These are phyloP conservation scores for Hippoglossus stenolepis DNA, from an alignment of 2,113 vertebrate species.

Conservation along the genomic window DNA sequence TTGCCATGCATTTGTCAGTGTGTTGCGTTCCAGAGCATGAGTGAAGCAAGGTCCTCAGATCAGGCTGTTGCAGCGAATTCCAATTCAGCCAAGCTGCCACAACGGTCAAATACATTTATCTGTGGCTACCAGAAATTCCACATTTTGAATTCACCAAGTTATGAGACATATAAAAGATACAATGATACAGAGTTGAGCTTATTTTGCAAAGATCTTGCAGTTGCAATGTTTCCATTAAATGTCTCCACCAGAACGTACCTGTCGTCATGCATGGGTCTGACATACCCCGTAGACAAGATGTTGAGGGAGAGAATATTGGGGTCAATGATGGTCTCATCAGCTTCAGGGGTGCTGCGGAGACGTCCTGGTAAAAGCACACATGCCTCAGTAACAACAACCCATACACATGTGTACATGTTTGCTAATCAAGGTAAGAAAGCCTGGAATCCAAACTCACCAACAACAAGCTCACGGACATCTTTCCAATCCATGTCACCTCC, in stretches of 20 bases:
- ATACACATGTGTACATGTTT: not conserved
- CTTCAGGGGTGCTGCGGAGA: conserved; percentile 93
- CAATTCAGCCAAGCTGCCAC: not conserved
- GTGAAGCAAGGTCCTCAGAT: not conserved
- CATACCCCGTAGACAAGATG: conserved; percentile 91
- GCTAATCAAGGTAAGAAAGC: not conserved
- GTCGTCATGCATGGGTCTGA: conserved; percentile 91
- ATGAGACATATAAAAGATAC: not conserved
- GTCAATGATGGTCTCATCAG: conserved; percentile 92
- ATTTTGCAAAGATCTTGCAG: not conserved
- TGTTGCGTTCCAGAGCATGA: conserved; percentile 30
- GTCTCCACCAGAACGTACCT: conserved; percentile 82
- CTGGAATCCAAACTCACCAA: conserved; percentile 84
- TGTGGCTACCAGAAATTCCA: not conserved
- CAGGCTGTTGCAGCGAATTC: not conserved
- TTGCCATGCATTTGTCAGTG: conserved; percentile 51
- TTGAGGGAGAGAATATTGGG: conserved; percentile 97
- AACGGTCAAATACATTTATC: not conserved
- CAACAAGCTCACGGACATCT: conserved; percentile 95
- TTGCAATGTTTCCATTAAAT: conserved; percentile 3
- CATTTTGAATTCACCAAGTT: not conserved
- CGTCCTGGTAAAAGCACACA: conserved; percentile 82
- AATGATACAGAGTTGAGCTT: not conserved
- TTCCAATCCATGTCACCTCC: conserved; percentile 93
- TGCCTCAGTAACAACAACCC: conserved; percentile 7